Base-by-base conservation (phyloP, 2,113 vertebrate genomes). In the Sinocyclocheilus maitianheensis region DNA sequence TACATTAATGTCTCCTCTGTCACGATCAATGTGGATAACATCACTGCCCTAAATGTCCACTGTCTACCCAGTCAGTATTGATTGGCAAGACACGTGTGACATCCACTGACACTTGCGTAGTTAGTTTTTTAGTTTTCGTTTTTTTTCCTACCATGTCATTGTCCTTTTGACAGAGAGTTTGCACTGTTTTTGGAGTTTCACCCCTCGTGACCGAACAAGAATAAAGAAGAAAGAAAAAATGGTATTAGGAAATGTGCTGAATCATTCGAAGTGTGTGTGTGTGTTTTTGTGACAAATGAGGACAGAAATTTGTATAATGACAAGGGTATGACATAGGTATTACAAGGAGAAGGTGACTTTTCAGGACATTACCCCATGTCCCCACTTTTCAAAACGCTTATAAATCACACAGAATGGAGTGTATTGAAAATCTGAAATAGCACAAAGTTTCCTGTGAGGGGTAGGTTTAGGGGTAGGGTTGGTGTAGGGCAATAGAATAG, bases 21-120 rank as follows among this genome's bases (percentile, higher is more conserved):
- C 24, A 46, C 69, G 3, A 48, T 78, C 53, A 43, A 67, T 78
- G 74, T 46, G 67, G 40, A 16, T 63, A 77, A 53, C 79, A 74
- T 83, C 22, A 14, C 43, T 65, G 85, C 10, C 75, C 87, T 75
- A 80, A 62, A 83, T 83, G 24, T 86, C 26, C 26, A 48, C 69
- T 13, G 34, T 53, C 82, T 84, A 24, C 77, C 16, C 71, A 16
- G 62, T 77, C 26, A 30, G 20, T 60, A 87, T 79, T 11, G 75
- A 67, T 58, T 58, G 26, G 34, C n/a, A 20, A 13, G 14, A 30
- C 51, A 62, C 20, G 30, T 80, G 65, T 2, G n/a, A 37, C 20
- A 34, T 60, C 5, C 24, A 26, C 46, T 26, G n/a, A 43, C 6
- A 40, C 63, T 75, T 62, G 53, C 37, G 12, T 11, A 26, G 26